Evolutionary conservation across 2,797 vertebrate species (phyloP).

Genomic region (Syndactyla subalaris): DNA sequence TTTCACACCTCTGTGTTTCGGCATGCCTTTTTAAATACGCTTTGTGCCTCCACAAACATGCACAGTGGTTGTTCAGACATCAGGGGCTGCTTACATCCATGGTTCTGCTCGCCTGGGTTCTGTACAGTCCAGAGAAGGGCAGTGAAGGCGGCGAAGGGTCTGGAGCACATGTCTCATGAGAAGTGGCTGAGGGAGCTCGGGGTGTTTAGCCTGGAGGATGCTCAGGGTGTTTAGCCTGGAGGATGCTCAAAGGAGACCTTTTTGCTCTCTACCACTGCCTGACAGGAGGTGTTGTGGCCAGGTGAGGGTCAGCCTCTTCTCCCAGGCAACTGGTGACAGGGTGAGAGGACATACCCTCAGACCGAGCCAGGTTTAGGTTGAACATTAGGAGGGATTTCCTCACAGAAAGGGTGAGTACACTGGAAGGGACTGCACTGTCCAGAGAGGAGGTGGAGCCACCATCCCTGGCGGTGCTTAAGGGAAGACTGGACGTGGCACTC

Average conservation of each 20-base stretch:
- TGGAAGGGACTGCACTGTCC: neutral
- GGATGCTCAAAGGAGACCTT: neutral
- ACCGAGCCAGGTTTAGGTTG: neutral
- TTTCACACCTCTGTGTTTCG: neutral
- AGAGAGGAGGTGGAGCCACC: too few relatives aligned
- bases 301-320: neutral
- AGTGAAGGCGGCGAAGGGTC: neutral
- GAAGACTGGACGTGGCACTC: neutral
- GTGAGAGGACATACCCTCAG: neutral
- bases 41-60: rapidly evolving
- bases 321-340: neutral
- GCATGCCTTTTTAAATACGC: neutral
- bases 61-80: rapidly evolving
- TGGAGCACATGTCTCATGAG: neutral
- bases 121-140: neutral
- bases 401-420: neutral
- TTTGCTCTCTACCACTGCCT: neutral
- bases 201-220: neutral
- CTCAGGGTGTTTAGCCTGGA: neutral
- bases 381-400: neutral
- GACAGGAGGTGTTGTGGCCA: neutral
- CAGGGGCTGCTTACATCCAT: rapidly evolving
- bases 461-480: neutral
- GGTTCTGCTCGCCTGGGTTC: neutral
- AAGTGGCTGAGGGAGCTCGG: neutral